Evolutionary conservation across 1,140 invertebrate genomes (phyloP).

Genomic region (Elymnias hypermnestra): DNA sequence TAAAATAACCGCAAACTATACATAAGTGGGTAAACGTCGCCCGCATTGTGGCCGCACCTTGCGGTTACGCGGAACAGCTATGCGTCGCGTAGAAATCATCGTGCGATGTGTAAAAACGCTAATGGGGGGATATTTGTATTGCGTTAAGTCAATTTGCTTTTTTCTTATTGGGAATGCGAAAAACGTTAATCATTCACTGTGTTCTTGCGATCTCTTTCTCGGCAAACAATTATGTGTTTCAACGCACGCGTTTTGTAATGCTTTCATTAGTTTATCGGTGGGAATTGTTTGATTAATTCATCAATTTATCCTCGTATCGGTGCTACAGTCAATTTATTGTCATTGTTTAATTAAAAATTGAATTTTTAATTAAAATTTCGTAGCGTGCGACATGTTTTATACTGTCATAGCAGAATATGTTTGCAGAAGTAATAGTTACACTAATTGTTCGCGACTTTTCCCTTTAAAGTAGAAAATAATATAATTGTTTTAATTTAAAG

Average conservation of each 20-base stretch:
- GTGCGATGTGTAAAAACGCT: conserved; percentile 23
- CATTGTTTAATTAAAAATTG: not conserved
- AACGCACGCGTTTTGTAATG: not conserved
- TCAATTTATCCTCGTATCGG: not conserved
- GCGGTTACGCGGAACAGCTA: conserved; percentile 12
- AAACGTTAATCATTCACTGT: conserved; percentile 4
- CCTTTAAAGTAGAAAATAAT: too few relatives aligned
- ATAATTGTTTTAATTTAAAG: too few relatives aligned
- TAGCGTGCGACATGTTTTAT: not conserved
- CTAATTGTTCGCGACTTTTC: too few relatives aligned
- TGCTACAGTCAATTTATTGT: not conserved
- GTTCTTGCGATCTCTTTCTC: conserved; percentile 9
- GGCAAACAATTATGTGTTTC: conserved; percentile 9
- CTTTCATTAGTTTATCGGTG: not conserved
- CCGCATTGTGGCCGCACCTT: conserved; percentile 4
- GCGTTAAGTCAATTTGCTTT: conserved; percentile 23
- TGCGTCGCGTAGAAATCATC: conserved; percentile 24
- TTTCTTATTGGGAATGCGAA: conserved; percentile 9
- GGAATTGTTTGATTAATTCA: conserved; percentile 1
- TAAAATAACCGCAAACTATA: too few relatives aligned
- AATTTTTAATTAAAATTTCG: not conserved
- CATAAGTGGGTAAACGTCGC: too few relatives aligned
- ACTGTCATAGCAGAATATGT: too few relatives aligned
- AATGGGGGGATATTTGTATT: conserved; percentile 20
- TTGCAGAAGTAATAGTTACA: too few relatives aligned